phyloP scores from a whole-genome alignment of 2,797 vertebrate species.

The Morus bassanus region DNA sequence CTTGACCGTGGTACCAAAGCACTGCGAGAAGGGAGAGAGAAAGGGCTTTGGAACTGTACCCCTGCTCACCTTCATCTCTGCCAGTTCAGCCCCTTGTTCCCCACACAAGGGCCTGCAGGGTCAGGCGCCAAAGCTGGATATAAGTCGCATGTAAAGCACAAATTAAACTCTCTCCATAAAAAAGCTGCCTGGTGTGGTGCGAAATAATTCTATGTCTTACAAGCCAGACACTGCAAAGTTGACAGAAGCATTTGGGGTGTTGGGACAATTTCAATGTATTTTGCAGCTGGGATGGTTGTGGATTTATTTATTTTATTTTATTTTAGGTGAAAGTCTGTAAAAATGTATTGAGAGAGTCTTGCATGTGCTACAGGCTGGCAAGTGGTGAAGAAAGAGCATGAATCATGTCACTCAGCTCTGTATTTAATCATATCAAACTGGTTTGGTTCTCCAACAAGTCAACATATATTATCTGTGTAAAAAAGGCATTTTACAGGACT shows the following conservation, averaged over 20 bases:
- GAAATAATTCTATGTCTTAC: background rate
- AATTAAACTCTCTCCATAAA: constrained; percentile 8
- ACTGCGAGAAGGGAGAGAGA: background rate
- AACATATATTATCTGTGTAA: constrained; percentile 71
- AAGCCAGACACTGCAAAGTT: background rate
- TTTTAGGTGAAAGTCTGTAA: background rate
- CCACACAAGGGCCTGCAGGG: background rate
- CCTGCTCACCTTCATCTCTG: background rate
- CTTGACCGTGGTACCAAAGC: background rate
- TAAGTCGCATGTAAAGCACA: background rate
- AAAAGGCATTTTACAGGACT: constrained; percentile 62
- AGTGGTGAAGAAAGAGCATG: constrained; percentile 39
- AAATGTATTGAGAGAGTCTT: background rate
- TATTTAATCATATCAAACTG: constrained; percentile 67
- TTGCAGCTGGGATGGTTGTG: background rate
- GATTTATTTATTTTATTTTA: background rate
- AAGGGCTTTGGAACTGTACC: background rate
- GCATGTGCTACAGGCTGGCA: background rate
- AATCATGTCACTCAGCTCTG: constrained; percentile 51
- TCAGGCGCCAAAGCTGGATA: background rate
- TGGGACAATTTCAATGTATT: background rate
- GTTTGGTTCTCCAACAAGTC: constrained; percentile 71
- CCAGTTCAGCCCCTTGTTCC: background rate
- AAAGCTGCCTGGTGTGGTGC: background rate
- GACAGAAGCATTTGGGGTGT: background rate